phyloP scores from a whole-genome alignment of 2,888 invertebrate genomes.

The Oscheius onirici region DNA sequence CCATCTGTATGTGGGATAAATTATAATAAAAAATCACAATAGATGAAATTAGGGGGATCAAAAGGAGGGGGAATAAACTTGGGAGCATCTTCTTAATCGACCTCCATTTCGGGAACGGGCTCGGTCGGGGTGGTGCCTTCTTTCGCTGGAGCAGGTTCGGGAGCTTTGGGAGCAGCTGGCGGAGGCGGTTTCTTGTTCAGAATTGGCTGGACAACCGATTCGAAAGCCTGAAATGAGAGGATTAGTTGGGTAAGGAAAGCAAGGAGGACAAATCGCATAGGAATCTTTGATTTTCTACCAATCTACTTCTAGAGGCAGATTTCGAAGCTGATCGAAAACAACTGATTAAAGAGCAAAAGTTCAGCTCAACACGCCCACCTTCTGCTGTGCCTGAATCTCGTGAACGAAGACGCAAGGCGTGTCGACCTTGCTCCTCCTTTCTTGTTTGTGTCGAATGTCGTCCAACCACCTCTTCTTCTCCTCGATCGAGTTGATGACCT shows the following conservation, averaged over 20 bases:
- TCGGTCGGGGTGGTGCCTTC: not conserved
- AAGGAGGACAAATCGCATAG: too few relatives aligned
- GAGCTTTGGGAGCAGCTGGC: conserved; percentile 42
- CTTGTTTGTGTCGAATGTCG: conserved; percentile 79
- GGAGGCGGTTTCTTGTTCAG: conserved; percentile 87
- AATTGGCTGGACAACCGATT: conserved; percentile 78
- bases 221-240: conserved; percentile 74
- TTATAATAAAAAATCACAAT: too few relatives aligned
- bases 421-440: conserved; percentile 54
- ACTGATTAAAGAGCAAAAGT: too few relatives aligned
- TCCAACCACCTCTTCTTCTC: conserved; percentile 86
- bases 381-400: conserved; percentile 83
- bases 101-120: conserved; percentile 27
- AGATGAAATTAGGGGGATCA: not conserved
- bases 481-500: conserved; percentile 79
- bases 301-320: too few relatives aligned
- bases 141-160: conserved; percentile 39
- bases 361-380: too few relatives aligned
- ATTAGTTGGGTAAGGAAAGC: too few relatives aligned
- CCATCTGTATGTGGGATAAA: too few relatives aligned
- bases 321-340: too few relatives aligned
- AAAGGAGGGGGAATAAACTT: conserved; percentile 6
- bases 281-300: too few relatives aligned
- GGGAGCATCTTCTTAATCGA: conserved; percentile 31
- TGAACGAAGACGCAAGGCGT: conserved; percentile 71